phyloP scores from a whole-genome alignment of 1,140 invertebrate genomes.

The Diorhabda carinulata region DNA sequence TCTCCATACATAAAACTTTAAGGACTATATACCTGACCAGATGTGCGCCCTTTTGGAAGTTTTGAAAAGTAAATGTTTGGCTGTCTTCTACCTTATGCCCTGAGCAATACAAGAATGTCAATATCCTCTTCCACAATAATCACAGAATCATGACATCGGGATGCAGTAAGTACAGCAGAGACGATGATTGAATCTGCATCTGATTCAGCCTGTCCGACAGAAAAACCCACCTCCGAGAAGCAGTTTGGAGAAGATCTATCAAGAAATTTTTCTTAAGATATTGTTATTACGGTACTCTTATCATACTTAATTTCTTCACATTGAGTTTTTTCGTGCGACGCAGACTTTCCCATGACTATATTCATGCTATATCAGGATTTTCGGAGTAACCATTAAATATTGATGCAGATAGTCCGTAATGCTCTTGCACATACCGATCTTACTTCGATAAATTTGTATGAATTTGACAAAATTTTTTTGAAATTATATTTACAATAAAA shows the following conservation, averaged over 20 bases:
- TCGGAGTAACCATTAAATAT: slow-evolving; percentile 6
- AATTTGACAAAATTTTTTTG: not conserved
- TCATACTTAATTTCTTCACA: slow-evolving; percentile 8
- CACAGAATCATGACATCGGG: not conserved
- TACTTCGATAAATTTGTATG: slow-evolving; percentile 14
- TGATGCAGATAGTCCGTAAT: slow-evolving; percentile 15
- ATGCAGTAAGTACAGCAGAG: not conserved
- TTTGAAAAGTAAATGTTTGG: not conserved
- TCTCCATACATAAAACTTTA: slow-evolving; percentile 8
- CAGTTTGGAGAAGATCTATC: slow-evolving; percentile 9
- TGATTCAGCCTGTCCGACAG: not conserved
- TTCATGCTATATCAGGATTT: slow-evolving; percentile 4
- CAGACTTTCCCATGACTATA: slow-evolving; percentile 8
- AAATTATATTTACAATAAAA: no score
- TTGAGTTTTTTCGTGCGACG: slow-evolving; percentile 5
- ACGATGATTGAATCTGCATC: not conserved
- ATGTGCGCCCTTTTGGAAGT: not conserved
- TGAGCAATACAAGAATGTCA: slow-evolving; percentile 12
- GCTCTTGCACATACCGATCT: slow-evolving; percentile 8
- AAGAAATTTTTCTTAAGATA: slow-evolving; percentile 15
- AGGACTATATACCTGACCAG: not conserved
- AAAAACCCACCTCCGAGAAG: not conserved
- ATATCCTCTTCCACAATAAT: not conserved
- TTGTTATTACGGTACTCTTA: slow-evolving; percentile 10
- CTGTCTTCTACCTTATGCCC: slow-evolving; percentile 7